phyloP scores from a whole-genome alignment of 2,888 invertebrate genomes.

The Junonia oenone region DNA sequence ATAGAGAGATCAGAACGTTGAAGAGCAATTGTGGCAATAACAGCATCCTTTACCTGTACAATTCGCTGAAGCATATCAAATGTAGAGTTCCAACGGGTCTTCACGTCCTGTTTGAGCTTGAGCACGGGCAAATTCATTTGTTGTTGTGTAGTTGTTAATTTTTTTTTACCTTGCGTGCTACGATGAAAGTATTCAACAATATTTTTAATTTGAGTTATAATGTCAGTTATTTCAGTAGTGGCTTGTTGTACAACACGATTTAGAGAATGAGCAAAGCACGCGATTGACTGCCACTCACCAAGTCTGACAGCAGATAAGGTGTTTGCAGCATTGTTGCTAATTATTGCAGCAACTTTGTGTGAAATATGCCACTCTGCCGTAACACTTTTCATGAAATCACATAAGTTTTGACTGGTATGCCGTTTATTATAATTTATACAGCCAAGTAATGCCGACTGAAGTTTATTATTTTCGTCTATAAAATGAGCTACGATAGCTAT shows the following conservation, averaged over 20 bases:
- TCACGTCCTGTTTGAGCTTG: constrained; percentile 8
- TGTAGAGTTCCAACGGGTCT: constrained; percentile 6
- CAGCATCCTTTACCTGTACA: neutral
- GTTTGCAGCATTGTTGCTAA: constrained; percentile 1
- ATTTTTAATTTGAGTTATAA: constrained; percentile 8
- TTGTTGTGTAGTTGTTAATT: constrained; percentile 6
- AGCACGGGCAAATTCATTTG: constrained; percentile 4
- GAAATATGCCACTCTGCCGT: neutral
- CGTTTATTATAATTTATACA: constrained; percentile 6
- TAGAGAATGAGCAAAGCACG: constrained; percentile 1
- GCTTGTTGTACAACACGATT: neutral
- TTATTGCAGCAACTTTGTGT: neutral
- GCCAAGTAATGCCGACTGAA: neutral
- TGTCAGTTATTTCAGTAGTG: constrained; percentile 23
- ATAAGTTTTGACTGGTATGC: constrained; percentile 3
- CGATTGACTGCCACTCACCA: neutral
- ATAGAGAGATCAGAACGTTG: neutral
- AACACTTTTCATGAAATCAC: neutral
- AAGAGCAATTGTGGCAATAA: neutral
- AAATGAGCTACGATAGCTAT: constrained; percentile 19
- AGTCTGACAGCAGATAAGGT: neutral
- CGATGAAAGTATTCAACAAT: constrained; percentile 9
- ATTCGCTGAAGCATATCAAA: constrained; percentile 1
- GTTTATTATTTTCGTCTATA: constrained; percentile 3
- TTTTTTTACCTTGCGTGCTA: constrained; percentile 6